Evolutionary conservation across 23 tunicate genomes (phyloP), one percentile per base, ranked within the genome.

Genomic region (Botrylloides violaceus): DNA sequence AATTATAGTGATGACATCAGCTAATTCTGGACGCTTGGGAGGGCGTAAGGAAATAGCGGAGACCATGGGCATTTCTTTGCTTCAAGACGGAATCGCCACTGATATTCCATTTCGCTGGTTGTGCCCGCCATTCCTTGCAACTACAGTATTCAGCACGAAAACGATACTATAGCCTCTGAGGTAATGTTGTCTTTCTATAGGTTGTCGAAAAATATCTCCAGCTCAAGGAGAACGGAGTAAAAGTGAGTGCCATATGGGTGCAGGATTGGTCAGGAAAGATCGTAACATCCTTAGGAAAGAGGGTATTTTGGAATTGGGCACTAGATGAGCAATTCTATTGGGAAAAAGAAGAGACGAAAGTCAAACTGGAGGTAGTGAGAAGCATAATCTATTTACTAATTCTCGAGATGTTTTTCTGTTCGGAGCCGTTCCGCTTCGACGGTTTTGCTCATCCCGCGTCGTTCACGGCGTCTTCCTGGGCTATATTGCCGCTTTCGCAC

Each of bases 221-320:
- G 19, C 57, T 82, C 23, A 83, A 73, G 60, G 59, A 59, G 4
- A 71, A 76, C 18, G 90, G 79, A 19, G 89, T 83, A 15, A 71
- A 83, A 35, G 63, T 95, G 6, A 87, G 95, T 60, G 96, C 86
- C 5, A 78, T 95, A 63, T 95, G 99, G 99, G 87, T 95, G 25
- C 99, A 95, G 49, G 99, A 95, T 61, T 95, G 99, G 99, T 83
- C 99, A 12, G 99, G 99, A 36, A 90, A 95, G 32, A 33, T 87
- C n/a, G 25, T 79, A 29, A 95, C 99, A 18, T 77, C 85, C 6
- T 61, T 95, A 7, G 99, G 99, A 0, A 80, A 84, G 38, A 78
- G 99, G 4, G 99, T 95, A 28, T 83, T 72, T 53, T 95, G 99
- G 99, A 83, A 83, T 58, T 95, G 99, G 99, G 32, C 29, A 36